A percentile compares a stretch with the other conserved stretches of the same genome.
These are phyloP conservation scores for Steinernema khuongi DNA, from an alignment of 1,140 invertebrate genomes.

Conservation along the genomic window DNA sequence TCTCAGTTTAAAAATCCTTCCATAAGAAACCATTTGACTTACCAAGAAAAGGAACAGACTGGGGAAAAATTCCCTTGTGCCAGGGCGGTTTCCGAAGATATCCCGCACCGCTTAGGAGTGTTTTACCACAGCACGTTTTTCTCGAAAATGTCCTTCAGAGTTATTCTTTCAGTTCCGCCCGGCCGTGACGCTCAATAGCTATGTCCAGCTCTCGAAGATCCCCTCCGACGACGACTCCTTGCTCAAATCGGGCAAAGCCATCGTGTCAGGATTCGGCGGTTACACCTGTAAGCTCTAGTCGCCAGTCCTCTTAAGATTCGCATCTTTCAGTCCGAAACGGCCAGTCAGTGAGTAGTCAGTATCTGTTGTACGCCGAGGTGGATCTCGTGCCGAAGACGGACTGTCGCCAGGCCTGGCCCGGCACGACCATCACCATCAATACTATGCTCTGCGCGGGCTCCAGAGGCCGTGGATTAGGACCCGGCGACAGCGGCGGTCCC, in stretches of 20 bases:
- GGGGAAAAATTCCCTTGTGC: no score
- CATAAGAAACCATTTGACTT: no score
- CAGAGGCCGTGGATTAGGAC: neutral
- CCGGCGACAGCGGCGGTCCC: neutral
- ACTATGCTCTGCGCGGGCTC: neutral
- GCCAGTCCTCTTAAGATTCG: neutral
- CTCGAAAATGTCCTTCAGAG: no score
- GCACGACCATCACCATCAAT: neutral
- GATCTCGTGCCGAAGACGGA: neutral
- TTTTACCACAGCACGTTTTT: no score
- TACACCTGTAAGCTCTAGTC: neutral
- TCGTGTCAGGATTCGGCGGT: neutral
- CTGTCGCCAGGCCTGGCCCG: neutral
- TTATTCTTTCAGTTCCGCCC: no score
- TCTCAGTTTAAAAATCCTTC: neutral
- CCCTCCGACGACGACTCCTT: neutral
- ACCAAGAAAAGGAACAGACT: no score
- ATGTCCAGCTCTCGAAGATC: neutral
- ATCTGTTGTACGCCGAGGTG: neutral
- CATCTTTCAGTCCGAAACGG: neutral
- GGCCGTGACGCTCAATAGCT: neutral
- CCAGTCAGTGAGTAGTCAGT: neutral
- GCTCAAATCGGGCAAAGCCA: neutral
- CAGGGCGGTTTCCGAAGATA: no score
- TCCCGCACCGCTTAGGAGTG: no score